A percentile compares a stretch with the other conserved stretches of the same genome.
Conservation (phyloP, 2,113 vertebrate species). For the Octodon degus region DNA sequence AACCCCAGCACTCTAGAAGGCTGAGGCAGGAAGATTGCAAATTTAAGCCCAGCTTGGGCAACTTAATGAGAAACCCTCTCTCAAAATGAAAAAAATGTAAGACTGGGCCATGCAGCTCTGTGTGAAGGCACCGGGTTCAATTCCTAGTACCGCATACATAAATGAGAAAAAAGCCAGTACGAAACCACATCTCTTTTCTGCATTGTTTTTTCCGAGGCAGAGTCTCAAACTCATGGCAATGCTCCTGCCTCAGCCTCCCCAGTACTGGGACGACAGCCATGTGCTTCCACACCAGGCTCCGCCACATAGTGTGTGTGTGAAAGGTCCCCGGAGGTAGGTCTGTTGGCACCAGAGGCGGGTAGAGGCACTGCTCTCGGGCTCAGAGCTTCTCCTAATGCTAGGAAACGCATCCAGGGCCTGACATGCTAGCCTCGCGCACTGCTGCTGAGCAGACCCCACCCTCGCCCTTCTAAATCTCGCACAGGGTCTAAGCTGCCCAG, state of each 20-base stretch:
- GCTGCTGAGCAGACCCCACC: not conserved
- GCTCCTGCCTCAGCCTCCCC: not conserved
- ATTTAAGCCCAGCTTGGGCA: not conserved
- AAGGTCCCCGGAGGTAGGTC: not conserved
- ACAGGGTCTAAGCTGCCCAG: not conserved
- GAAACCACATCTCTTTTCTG: not conserved
- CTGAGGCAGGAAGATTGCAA: not conserved
- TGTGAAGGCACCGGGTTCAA: not conserved
- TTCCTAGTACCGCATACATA: not conserved
- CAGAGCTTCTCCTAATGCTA: not conserved
- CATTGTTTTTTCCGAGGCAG: not conserved
- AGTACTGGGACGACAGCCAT: not conserved
- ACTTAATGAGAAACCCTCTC: not conserved
- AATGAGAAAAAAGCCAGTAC: not conserved
- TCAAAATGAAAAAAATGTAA: not conserved
- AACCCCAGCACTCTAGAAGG: not conserved
- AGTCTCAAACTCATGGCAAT: not conserved
- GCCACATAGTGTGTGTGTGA: not conserved
- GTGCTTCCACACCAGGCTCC: not conserved
- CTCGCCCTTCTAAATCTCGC: not conserved
- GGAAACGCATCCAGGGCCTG: not conserved
- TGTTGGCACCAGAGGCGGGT: not conserved
- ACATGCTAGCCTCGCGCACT: not conserved
- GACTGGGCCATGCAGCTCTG: not conserved
- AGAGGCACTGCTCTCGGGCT: not conserved